phyloP scores from a whole-genome alignment of 2,797 vertebrate species.

The Spinus pinus region DNA sequence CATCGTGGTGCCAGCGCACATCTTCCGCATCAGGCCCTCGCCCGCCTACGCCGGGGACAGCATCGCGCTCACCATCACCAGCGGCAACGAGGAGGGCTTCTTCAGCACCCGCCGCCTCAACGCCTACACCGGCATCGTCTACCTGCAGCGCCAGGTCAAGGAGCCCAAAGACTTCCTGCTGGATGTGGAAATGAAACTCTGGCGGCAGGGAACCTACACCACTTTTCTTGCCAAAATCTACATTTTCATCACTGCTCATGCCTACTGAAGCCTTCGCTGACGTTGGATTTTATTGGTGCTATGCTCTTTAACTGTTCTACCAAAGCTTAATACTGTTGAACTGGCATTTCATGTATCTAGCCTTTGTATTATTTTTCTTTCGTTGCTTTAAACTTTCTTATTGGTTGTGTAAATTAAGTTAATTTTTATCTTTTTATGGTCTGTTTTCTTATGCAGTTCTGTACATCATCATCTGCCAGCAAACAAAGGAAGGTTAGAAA shows the following conservation, averaged over 20 bases:
- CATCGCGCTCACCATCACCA: constrained; percentile 89
- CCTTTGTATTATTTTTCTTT: constrained; percentile 59
- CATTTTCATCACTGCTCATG: constrained; percentile 89
- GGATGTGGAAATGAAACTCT: constrained; percentile 95
- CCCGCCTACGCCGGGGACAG: constrained; percentile 92
- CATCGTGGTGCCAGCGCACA: constrained; percentile 90
- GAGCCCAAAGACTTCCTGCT: constrained; percentile 88
- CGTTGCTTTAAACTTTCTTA: constrained; percentile 20
- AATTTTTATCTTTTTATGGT: constrained; percentile 40
- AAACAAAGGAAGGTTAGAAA: constrained; percentile 3
- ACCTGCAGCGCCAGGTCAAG: constrained; percentile 84
- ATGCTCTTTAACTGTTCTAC: constrained; percentile 43
- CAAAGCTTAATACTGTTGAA: constrained; percentile 55
- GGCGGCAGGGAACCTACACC: constrained; percentile 87
- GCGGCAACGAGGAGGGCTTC: constrained; percentile 90
- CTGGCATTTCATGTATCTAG: constrained; percentile 54
- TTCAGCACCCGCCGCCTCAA: constrained; percentile 92
- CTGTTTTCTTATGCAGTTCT: neutral
- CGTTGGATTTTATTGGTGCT: constrained; percentile 72
- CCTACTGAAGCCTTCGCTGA: constrained; percentile 75
- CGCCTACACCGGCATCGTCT: constrained; percentile 90
- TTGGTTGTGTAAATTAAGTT: constrained; percentile 70
- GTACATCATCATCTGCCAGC: neutral
- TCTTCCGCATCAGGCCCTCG: constrained; percentile 95
- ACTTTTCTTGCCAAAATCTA: constrained; percentile 86